Evolutionary conservation across 2,113 vertebrate genomes (phyloP), one percentile per base, ranked within the genome.

Genomic region (Ameiurus melas): DNA sequence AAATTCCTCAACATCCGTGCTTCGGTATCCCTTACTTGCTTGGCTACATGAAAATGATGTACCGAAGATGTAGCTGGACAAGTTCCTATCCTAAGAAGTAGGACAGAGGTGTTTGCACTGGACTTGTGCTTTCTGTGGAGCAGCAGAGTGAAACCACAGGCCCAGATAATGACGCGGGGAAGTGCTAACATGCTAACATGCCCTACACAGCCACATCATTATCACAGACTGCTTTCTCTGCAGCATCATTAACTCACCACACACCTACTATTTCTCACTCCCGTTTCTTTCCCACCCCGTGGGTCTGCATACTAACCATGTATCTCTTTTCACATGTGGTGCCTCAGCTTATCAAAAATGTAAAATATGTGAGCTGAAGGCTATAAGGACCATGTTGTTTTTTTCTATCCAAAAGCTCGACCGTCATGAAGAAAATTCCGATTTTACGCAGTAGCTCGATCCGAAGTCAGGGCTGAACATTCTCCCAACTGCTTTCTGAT

Each of bases 211-310:
- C 5, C 70, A 68, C 82, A 51, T 89, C 60, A 79, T 79, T 73
- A 87, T 87, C 62, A 79, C 25, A 39, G 47, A 33, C 85, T 68
- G 70, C 60, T 85, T 51, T 64, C 36, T 85, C 36, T 68, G 62
- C 81, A 85, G 80, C 85, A 86, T 66, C 85, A 87, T 86, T 79
- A 86, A 58, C 84, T 86, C 84, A 73, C 9, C 75, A 47, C 68
- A 83, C 73, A 85, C 85, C 83, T 84, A 84, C 87, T 86, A 90
- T 86, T 89, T 83, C 86, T 87, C 78, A 39, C 62, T 57, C 62
- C 70, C 30, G 6, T 51, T n/a, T 79, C 16, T 79, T 39, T 79
- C 75, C 43, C 85, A 9, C 33, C 43, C 71, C 68, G 27, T 80
- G 9, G 43, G 20, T 51, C 39, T 86, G 5, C 12, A 36, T 36